Conservation (phyloP, 1,140 invertebrate species). For the Laupala kohalensis region DNA sequence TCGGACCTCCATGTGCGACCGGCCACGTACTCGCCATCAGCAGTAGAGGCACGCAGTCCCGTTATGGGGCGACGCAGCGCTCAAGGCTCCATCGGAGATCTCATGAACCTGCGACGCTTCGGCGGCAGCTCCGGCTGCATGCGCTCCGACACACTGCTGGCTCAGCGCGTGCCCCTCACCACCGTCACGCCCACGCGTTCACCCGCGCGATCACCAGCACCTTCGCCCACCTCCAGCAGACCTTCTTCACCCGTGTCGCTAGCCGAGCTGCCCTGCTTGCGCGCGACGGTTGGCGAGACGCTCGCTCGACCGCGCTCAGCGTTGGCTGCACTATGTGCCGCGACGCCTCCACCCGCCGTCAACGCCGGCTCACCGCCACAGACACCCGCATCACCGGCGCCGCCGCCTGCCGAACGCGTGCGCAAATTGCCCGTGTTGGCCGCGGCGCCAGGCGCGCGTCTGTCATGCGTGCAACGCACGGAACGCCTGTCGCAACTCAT, state of each 20-base stretch:
- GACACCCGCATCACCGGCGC: too few relatives aligned
- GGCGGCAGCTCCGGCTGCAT: conserved; percentile 52
- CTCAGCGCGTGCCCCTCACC: conserved; percentile 52
- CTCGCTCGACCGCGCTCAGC: too few relatives aligned
- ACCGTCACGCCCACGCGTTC: conserved; percentile 42
- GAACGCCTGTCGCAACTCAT: conserved; percentile 5
- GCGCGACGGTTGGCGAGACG: too few relatives aligned
- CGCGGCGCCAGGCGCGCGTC: neutral
- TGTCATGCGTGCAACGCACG: conserved; percentile 1
- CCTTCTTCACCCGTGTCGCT: too few relatives aligned
- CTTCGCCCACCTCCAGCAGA: neutral
- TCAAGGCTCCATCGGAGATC: conserved; percentile 55
- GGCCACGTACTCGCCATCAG: conserved; percentile 62
- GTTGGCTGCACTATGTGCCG: too few relatives aligned
- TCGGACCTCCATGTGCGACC: conserved; percentile 58
- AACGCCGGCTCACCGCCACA: too few relatives aligned
- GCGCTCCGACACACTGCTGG: conserved; percentile 42
- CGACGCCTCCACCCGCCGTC: too few relatives aligned
- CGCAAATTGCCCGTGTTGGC: neutral
- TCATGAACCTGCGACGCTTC: conserved; percentile 62
- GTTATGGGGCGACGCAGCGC: conserved; percentile 15
- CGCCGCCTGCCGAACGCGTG: neutral
- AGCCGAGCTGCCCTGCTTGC: too few relatives aligned
- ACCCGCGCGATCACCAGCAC: conserved; percentile 15
- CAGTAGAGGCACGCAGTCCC: conserved; percentile 29